phyloP scores from a whole-genome alignment of 2,888 invertebrate genomes.

The Cantharis flavilabris region DNA sequence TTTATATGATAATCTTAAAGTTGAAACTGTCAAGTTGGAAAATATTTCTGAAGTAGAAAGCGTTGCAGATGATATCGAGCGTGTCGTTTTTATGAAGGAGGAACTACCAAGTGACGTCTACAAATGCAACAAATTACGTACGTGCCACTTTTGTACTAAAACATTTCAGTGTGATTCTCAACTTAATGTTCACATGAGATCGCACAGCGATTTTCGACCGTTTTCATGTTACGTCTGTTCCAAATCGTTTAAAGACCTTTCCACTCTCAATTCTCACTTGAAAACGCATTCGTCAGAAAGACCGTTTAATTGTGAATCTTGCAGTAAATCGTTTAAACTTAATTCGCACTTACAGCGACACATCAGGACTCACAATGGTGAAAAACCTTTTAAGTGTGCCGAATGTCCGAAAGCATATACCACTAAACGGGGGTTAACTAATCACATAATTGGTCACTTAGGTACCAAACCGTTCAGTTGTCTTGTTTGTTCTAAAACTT shows the following conservation, averaged over 20 bases:
- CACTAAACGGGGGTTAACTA: background rate
- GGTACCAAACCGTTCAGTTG: conserved; percentile 8
- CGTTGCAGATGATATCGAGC: background rate
- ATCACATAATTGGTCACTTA: conserved; percentile 3
- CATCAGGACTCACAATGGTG: background rate
- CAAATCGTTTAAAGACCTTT: conserved; percentile 4
- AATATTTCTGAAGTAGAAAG: background rate
- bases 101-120: background rate
- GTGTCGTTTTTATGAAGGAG: background rate
- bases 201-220: conserved; percentile 1
- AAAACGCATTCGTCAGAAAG: background rate
- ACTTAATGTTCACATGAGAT: background rate
- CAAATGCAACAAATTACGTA: background rate
- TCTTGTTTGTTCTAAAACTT: background rate
- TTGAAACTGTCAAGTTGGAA: background rate
- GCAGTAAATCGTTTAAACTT: background rate
- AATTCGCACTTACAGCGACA: conserved; percentile 1
- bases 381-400: conserved; percentile 3
- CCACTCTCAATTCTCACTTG: background rate
- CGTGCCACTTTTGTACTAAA: background rate
- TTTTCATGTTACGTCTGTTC: background rate
- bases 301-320: conserved; percentile 5
- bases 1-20: background rate
- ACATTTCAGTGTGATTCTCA: background rate
- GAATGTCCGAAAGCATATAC: background rate